Conservation (phyloP, 2,888 invertebrate genomes). For the Eupithecia exiguata region DNA sequence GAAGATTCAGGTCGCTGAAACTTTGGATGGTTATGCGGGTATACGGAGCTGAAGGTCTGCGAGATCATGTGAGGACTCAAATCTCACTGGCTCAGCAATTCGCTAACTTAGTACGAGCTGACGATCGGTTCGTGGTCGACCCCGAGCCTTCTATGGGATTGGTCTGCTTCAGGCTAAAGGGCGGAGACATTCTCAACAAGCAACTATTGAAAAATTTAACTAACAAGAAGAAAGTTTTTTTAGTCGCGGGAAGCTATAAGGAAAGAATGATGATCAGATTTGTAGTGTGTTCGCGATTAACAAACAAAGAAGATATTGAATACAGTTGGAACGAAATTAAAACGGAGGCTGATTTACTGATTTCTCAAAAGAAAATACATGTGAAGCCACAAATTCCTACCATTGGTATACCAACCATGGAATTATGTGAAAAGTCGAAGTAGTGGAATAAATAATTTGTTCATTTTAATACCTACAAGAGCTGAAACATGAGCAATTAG, state of each 20-base stretch:
- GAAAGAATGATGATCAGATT: constrained; percentile 90
- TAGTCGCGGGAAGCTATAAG: constrained; percentile 90
- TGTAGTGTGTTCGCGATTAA: constrained; percentile 90
- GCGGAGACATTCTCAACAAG: constrained; percentile 87
- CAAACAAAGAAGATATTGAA: constrained; percentile 88
- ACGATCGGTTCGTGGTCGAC: constrained; percentile 91
- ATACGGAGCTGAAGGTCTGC: constrained; percentile 91
- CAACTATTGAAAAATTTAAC: constrained; percentile 88
- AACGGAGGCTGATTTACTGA: constrained; percentile 77
- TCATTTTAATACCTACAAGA: background rate
- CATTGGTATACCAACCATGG: constrained; percentile 63
- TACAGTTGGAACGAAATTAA: constrained; percentile 89
- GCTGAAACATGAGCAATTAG: constrained; percentile 18
- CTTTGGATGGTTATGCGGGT: constrained; percentile 96
- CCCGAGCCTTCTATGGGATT: constrained; percentile 90
- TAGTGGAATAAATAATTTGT: constrained; percentile 43
- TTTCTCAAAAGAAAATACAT: constrained; percentile 56
- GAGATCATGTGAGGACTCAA: constrained; percentile 90
- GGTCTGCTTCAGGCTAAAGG: constrained; percentile 94
- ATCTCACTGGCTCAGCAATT: constrained; percentile 91
- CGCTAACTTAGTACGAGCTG: constrained; percentile 86
- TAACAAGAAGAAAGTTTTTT: constrained; percentile 90
- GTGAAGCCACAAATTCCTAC: constrained; percentile 63
- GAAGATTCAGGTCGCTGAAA: constrained; percentile 94
- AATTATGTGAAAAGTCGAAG: constrained; percentile 70